Evolutionary conservation across 1,140 invertebrate species (phyloP).

Genomic region (Berghia stephanieae): DNA sequence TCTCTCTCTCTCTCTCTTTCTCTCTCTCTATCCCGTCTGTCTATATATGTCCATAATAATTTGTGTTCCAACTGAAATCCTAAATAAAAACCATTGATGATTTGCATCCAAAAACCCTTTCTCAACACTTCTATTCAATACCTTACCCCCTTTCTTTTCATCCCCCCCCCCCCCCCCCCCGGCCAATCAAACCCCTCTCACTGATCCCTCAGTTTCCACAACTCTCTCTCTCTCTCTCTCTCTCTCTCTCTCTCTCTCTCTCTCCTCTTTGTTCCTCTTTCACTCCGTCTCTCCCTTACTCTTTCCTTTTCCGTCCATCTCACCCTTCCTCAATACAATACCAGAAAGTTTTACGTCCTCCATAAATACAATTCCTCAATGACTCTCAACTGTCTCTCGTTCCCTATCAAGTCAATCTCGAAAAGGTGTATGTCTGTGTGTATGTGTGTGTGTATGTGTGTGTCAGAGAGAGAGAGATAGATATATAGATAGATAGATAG

Average conservation of each 20-base stretch:
- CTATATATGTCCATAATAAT: too few species aligned
- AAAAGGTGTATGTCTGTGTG: too few species aligned
- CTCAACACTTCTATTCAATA: neutral
- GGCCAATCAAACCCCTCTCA: too few species aligned
- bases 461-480: neutral
- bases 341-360: neutral
- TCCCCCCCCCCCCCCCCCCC: too few species aligned
- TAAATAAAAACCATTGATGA: too few species aligned
- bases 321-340: neutral
- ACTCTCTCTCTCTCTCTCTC: conserved; percentile 5
- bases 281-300: neutral
- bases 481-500: neutral
- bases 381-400: neutral
- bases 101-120: neutral
- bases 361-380: too few species aligned
- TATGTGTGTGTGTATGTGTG: neutral
- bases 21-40: neutral
- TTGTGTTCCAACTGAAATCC: too few species aligned
- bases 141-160: neutral
- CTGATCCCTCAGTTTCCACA: too few species aligned
- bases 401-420: too few species aligned
- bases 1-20: neutral
- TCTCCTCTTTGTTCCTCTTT: neutral
- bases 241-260: neutral
- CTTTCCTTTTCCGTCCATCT: neutral